phyloP scores from a whole-genome alignment of 2,113 vertebrate genomes.

The Callionymus lyra region DNA sequence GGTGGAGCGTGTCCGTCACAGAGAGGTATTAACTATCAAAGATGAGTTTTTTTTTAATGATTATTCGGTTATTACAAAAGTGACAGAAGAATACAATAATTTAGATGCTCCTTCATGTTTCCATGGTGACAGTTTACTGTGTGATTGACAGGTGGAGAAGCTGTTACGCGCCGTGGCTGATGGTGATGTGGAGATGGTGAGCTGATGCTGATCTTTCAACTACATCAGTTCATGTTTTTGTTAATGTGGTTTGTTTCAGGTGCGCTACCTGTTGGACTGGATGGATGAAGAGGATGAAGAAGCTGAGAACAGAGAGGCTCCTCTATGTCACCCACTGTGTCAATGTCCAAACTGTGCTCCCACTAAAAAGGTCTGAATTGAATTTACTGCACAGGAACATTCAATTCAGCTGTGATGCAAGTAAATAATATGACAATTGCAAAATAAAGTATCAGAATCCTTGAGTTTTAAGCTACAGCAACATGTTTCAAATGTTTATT shows the following conservation, averaged over 20 bases:
- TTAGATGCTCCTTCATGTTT: neutral
- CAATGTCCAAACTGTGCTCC: slow-evolving; percentile 84
- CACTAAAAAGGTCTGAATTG: slow-evolving; percentile 78
- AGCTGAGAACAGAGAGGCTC: slow-evolving; percentile 37
- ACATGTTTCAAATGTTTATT: too few relatives aligned
- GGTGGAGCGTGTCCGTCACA: slow-evolving; percentile 61
- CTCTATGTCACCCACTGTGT: slow-evolving; percentile 89
- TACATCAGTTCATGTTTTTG: neutral
- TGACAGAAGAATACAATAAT: neutral
- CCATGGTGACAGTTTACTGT: slow-evolving; percentile 3
- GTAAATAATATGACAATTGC: too few relatives aligned
- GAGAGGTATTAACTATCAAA: slow-evolving; percentile 70
- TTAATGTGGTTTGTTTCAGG: slow-evolving; percentile 56
- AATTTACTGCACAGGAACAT: too few relatives aligned
- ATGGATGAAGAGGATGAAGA: slow-evolving; percentile 77
- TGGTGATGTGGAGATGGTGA: slow-evolving; percentile 93
- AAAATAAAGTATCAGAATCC: too few relatives aligned
- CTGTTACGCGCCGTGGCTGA: slow-evolving; percentile 88
- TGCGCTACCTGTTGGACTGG: slow-evolving; percentile 93
- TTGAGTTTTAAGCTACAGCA: too few relatives aligned
- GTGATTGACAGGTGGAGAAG: slow-evolving; percentile 82
- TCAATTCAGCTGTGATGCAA: too few relatives aligned
- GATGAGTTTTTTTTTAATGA: too few relatives aligned
- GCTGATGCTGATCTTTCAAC: slow-evolving; percentile 16
- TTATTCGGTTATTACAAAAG: too few relatives aligned